Evolutionary conservation across 2,888 invertebrate species (phyloP), one percentile per base, ranked within the genome.

Genomic region (Sepiola atlantica): DNA sequence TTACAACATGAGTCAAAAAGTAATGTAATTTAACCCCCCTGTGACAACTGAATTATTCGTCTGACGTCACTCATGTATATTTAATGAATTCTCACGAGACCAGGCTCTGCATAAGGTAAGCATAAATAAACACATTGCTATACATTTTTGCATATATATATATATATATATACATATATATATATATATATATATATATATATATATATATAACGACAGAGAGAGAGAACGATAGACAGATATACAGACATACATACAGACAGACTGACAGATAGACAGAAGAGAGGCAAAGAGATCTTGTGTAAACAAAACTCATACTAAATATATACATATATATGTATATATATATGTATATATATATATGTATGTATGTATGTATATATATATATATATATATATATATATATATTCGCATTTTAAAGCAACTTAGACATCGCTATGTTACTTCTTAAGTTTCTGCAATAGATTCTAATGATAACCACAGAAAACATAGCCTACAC

Each of bases 11-110:
- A 32, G 77, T n/a, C n/a, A 16, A n/a, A 77, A 77, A n/a, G 32
- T 77, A 77, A 77, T 77, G 77, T 77, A 32, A 77, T 77, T 77
- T n/a, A n/a, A 77, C 12, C 16, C n/a, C 77, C 18, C 77, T 32
- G 16, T 32, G 77, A 32, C n/a, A n/a, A 77, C n/a, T 77, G n/a
- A 77, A 32, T 77, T 77, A 77, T n/a, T n/a, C n/a, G n/a, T 77
- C 77, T 77, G 77, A 77, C 77, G 77, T 77, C 77, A 77, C 77
- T 77, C n/a, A 77, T 77, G n/a, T 77, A 77, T 77, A 77, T 77
- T 77, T n/a, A 77, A 77, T 77, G 16, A 77, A n/a, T 18, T 18
- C 77, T n/a, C 77, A n/a, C 14, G 77, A 77, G 77, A 77, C 77
- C 16, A 77, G n/a, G n/a, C 14, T n/a, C 77, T 14, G n/a, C 77